Evolutionary conservation across 1,140 invertebrate species (phyloP).

Genomic region (Hyposmocoma kahamanoa): DNA sequence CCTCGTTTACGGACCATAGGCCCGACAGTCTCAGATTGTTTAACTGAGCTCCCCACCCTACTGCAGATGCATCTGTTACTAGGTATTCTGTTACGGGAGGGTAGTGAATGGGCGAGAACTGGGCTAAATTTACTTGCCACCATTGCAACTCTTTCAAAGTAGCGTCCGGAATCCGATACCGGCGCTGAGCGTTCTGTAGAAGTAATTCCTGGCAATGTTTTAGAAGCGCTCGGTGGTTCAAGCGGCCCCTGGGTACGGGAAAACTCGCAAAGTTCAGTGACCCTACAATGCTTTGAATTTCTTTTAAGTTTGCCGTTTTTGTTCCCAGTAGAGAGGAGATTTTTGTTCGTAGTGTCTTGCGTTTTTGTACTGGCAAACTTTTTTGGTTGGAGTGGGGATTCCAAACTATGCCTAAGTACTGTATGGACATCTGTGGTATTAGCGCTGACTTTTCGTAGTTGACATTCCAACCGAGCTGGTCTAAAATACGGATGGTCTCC

Average conservation of each 20-base stretch:
- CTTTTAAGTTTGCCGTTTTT: neutral
- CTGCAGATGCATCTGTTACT: neutral
- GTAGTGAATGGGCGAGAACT: no score
- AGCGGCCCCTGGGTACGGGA: conserved; percentile 68
- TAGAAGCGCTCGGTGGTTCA: conserved; percentile 12
- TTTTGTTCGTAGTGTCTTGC: neutral
- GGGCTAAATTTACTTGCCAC: no score
- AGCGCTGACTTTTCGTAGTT: conserved; percentile 11
- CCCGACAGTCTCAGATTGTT: neutral
- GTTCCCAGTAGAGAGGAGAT: neutral
- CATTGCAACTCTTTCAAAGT: no score
- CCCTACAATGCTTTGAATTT: conserved; percentile 14
- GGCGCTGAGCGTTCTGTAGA: neutral
- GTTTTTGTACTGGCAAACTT: conserved; percentile 8
- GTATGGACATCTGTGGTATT: neutral
- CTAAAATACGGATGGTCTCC: conserved; percentile 9
- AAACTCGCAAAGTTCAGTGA: conserved; percentile 59
- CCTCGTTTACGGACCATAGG: neutral
- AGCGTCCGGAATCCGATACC: no score
- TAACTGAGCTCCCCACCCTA: neutral
- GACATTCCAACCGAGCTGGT: conserved; percentile 12
- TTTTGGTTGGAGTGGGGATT: conserved; percentile 1
- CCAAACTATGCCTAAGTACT: conserved; percentile 15
- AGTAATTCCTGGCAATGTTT: neutral
- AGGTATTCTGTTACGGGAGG: neutral